These are phyloP conservation scores for Falcunculus frontatus DNA, from an alignment of 2,113 vertebrate genomes.

Conservation along the genomic window DNA sequence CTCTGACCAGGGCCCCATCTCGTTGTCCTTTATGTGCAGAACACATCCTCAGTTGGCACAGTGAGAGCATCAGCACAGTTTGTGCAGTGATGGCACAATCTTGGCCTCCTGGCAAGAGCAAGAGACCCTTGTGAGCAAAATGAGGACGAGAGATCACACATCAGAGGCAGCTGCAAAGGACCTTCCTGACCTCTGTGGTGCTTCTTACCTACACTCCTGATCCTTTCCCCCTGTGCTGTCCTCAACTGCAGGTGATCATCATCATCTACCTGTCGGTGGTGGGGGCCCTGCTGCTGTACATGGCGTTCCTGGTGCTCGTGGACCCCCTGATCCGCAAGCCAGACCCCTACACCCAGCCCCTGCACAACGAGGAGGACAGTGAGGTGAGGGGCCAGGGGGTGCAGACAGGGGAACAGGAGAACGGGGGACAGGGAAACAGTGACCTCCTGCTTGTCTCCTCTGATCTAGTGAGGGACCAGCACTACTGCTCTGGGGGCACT, in stretches of 20 bases:
- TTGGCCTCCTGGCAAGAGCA: not conserved
- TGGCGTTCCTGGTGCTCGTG: constrained; percentile 93
- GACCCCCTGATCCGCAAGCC: constrained; percentile 93
- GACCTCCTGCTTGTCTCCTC: not conserved
- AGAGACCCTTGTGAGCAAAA: not conserved
- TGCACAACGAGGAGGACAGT: constrained; percentile 88
- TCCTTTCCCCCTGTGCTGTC: not conserved
- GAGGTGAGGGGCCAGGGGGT: constrained; percentile 73
- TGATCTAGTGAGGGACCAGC: not conserved
- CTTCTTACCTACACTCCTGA: not conserved
- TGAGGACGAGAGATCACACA: not conserved
- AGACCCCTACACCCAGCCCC: constrained; percentile 84
- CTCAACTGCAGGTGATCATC: constrained; percentile 82
- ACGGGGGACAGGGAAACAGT: not conserved
- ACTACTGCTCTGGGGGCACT: not conserved
- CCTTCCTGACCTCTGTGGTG: not conserved
- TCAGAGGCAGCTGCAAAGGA: not conserved
- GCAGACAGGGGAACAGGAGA: not conserved
- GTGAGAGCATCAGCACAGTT: not conserved
- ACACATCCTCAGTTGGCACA: not conserved
- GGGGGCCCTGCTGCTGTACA: constrained; percentile 90
- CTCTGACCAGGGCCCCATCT: not conserved
- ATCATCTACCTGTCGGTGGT: constrained; percentile 92
- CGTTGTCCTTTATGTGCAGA: not conserved
- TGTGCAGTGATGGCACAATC: not conserved